Percentiles rank a stretch among this genome's conserved stretches.
These are phyloP conservation scores for Arctopsyche grandis DNA, from an alignment of 1,140 invertebrate genomes.

Conservation along the genomic window DNA sequence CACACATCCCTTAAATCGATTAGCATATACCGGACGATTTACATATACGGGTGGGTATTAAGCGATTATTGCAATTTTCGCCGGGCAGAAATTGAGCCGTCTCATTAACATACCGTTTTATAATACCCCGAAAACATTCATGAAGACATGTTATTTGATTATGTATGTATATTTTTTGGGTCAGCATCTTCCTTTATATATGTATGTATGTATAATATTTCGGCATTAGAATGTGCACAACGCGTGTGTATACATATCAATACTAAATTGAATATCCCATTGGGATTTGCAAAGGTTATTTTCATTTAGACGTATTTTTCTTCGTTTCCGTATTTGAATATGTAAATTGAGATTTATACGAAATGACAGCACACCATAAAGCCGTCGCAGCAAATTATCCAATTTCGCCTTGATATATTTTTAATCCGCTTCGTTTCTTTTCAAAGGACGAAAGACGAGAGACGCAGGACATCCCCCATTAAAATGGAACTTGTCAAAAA, in stretches of 20 bases:
- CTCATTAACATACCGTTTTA: constrained; percentile 7
- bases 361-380: constrained; percentile 26
- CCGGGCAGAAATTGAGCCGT: constrained; percentile 9
- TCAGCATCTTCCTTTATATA: no score
- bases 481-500: constrained; percentile 32
- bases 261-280: not conserved
- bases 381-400: constrained; percentile 30
- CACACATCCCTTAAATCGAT: constrained; percentile 31
- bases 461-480: not conserved
- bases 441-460: not conserved
- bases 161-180: no score
- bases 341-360: constrained; percentile 12
- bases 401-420: constrained; percentile 35
- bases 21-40: constrained; percentile 30
- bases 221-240: not conserved
- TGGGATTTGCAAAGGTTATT: not conserved
- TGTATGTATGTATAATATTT: not conserved
- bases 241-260: not conserved
- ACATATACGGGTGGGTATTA: constrained; percentile 25
- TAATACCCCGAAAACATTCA: no score
- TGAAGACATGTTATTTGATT: no score
- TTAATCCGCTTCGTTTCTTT: constrained; percentile 33
- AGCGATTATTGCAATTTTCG: constrained; percentile 25
- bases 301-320: not conserved
- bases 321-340: constrained; percentile 12